Conservation (phyloP, 30 jellyfish, hydroid and myxozoan species). For the Morbakka virulenta region DNA sequence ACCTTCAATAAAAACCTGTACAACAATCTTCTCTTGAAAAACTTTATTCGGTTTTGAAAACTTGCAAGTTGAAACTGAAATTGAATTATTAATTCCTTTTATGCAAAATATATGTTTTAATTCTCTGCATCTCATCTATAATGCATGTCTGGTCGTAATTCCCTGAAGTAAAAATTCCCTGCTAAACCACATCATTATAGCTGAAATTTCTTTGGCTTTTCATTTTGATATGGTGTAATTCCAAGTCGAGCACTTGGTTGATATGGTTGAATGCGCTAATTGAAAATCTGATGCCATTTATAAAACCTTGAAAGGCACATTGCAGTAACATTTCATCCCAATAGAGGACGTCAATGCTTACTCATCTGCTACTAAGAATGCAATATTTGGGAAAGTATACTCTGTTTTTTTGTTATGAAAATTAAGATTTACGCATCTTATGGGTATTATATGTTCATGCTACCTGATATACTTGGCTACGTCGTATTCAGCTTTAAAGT, state of each 20-base stretch:
- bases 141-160: too few species aligned
- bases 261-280: constrained; percentile 47
- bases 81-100: too few species aligned
- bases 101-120: too few species aligned
- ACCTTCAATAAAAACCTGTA: too few species aligned
- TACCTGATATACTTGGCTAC: constrained; percentile 53
- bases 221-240: constrained; percentile 2
- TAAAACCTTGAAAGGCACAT: constrained; percentile 14
- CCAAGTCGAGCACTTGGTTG: constrained; percentile 12
- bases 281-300: constrained; percentile 42
- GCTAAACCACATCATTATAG: too few species aligned
- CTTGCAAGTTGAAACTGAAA: too few species aligned
- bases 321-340: constrained; percentile 20
- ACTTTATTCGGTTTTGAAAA: too few species aligned
- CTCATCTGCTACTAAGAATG: constrained; percentile 56
- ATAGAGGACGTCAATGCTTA: constrained; percentile 51
- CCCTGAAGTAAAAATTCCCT: too few species aligned
- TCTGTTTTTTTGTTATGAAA: constrained; percentile 20
- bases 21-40: too few species aligned
- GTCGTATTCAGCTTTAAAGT: constrained; percentile 43
- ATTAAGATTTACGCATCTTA: constrained; percentile 6
- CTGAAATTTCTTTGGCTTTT: too few species aligned
- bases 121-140: too few species aligned
- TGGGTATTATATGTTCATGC: constrained; percentile 29
- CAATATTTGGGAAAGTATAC: constrained; percentile 51